These are phyloP conservation scores for Diuraphis noxia DNA, from an alignment of 1,140 invertebrate species.

Conservation along the genomic window DNA sequence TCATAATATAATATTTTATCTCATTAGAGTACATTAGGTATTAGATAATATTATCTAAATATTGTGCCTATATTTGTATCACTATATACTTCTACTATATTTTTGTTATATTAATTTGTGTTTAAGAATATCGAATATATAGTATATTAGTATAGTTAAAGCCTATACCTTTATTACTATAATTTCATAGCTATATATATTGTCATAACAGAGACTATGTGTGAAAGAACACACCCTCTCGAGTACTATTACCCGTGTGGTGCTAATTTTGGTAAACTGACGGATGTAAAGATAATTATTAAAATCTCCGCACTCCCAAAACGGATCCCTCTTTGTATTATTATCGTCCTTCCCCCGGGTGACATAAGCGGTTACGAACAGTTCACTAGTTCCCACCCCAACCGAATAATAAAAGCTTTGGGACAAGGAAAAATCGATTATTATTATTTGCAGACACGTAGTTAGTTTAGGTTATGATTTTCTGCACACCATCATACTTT, in stretches of 20 bases:
- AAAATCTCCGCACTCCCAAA: slow-evolving; percentile 52
- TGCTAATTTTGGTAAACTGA: slow-evolving; percentile 54
- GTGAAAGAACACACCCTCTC: slow-evolving; percentile 41
- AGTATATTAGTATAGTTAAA: not conserved
- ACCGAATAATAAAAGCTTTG: slow-evolving; percentile 53
- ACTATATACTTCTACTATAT: not conserved
- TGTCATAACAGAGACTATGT: not conserved
- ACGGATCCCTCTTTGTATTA: slow-evolving; percentile 49
- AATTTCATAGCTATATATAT: not conserved
- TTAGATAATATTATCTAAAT: not conserved
- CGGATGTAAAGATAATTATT: slow-evolving; percentile 54
- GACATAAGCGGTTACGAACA: slow-evolving; percentile 54
- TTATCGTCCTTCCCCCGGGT: slow-evolving; percentile 49
- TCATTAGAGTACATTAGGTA: not conserved
- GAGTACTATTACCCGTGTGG: slow-evolving; percentile 15
- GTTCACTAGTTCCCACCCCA: slow-evolving; percentile 53
- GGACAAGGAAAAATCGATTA: slow-evolving; percentile 52
- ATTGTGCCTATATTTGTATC: not conserved
- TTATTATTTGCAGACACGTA: slow-evolving; percentile 46
- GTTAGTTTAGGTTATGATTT: slow-evolving; percentile 44
- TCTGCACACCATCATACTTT: slow-evolving; percentile 28
- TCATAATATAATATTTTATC: not conserved
- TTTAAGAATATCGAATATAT: too few species aligned
- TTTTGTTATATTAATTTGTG: not conserved
- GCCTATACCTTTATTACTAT: not conserved